Conservation (phyloP, 2,888 invertebrate species). For the Hyles lineata region DNA sequence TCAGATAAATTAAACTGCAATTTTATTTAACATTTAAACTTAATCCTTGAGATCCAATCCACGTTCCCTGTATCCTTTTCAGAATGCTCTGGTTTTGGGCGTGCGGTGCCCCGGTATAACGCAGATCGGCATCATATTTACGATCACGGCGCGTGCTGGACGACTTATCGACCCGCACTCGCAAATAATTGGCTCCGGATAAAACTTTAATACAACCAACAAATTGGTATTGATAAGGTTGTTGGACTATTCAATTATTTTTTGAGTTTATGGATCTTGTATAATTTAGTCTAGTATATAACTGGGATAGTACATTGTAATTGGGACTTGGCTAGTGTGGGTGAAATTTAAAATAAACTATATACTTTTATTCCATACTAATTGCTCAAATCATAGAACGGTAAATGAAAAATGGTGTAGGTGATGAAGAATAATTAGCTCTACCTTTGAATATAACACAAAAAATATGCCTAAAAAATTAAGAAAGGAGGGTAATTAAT, state of each 20-base stretch:
- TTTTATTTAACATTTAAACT: neutral
- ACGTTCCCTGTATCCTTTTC: neutral
- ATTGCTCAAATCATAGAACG: too few relatives aligned
- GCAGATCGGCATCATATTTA: slow-evolving; percentile 75
- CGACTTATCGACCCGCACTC: slow-evolving; percentile 40
- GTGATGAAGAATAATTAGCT: too few relatives aligned
- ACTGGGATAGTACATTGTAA: neutral
- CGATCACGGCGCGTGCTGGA: slow-evolving; percentile 51
- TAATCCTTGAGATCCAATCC: neutral
- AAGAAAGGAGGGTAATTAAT: too few relatives aligned
- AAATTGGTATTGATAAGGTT: slow-evolving; percentile 14
- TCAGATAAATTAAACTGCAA: too few relatives aligned
- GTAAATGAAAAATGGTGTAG: too few relatives aligned
- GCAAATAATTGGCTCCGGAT: slow-evolving; percentile 22
- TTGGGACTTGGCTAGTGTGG: too few relatives aligned
- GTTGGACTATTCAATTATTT: neutral
- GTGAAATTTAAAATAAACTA: too few relatives aligned
- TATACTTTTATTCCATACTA: too few relatives aligned
- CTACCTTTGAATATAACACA: too few relatives aligned
- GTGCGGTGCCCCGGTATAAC: slow-evolving; percentile 52
- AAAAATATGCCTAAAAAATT: too few relatives aligned
- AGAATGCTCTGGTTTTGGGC: slow-evolving; percentile 17
- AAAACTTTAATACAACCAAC: slow-evolving; percentile 10
- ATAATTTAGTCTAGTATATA: neutral
- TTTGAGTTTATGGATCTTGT: neutral